Conservation (phyloP, 2,113 vertebrate genomes). For the Amia ocellicauda region DNA sequence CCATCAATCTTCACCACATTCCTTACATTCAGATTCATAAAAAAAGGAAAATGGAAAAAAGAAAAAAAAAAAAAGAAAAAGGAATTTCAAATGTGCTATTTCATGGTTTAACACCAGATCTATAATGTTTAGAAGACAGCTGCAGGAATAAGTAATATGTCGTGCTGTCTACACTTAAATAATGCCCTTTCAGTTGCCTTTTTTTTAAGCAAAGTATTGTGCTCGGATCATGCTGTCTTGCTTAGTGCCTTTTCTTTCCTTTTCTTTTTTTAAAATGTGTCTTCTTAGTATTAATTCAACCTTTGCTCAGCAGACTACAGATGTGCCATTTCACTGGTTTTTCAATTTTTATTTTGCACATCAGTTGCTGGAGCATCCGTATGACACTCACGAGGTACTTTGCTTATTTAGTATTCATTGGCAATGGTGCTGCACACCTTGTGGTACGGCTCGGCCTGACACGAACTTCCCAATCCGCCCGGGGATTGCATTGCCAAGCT, state of each 20-base stretch:
- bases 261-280: background rate
- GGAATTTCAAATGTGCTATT: too few species aligned
- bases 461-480: background rate
- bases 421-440: constrained; percentile 9
- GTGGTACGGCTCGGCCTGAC: constrained; percentile 2
- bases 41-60: too few species aligned
- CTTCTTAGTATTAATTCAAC: background rate
- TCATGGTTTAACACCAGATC: too few species aligned
- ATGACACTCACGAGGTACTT: constrained; percentile 1
- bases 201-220: background rate
- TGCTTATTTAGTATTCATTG: constrained; percentile 22
- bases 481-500: background rate
- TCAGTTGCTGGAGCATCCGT: constrained; percentile 4
- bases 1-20: too few species aligned
- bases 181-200: too few species aligned
- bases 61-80: too few species aligned
- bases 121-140: too few species aligned
- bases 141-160: too few species aligned
- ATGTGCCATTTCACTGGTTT: constrained; percentile 13
- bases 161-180: too few species aligned
- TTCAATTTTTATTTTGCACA: constrained; percentile 5
- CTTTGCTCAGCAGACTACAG: constrained; percentile 7
- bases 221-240: background rate
- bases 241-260: background rate
- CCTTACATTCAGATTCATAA: too few species aligned